Evolutionary conservation across 2,888 invertebrate species (phyloP), one percentile per base, ranked within the genome.

Genomic region (Arctia plantaginis): DNA sequence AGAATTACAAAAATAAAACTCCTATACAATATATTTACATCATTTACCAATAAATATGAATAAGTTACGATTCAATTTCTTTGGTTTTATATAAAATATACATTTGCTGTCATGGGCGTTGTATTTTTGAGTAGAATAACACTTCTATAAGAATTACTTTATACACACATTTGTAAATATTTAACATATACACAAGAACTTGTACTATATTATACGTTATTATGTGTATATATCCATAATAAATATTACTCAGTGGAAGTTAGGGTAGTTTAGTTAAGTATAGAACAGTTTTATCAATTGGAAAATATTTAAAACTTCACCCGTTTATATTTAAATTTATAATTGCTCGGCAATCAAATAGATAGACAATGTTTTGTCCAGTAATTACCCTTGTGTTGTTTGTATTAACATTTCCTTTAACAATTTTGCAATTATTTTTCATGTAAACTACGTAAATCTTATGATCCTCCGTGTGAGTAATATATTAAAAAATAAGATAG

Each of bases 31-130:
- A n/a, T 59, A 59, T 27, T 27, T 69, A 62, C 20, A 62, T n/a
- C 27, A 62, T 15, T 30, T 62, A 20, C 13, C 27, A 41, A 41
- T 27, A 39, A 69, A 62, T 59, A 62, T 20, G 59, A 55, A 69
- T 39, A 59, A 66, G 10, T 55, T 41, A 71, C 33, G 64, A 62
- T 67, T 69, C 20, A 64, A 70, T 66, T 27, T 83, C 83, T 83
- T 83, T 83, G 83, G 83, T 82, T 77, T 73, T 69, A 74, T 55
- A 75, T 69, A 74, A 68, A 75, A 75, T 72, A 71, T 75, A 73
- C 13, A 72, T 44, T 68, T 68, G 20, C 27, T 76, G 71, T 80
- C 74, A 80, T 79, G 79, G 74, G 79, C 39, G 59, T 74, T 23
- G 51, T 41, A 62, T 64, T 59, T 62, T 3, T 62, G 67, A 67